A percentile compares a stretch with the other conserved stretches of the same genome.
These are phyloP conservation scores for Aurelia sp. DNA, from an alignment of 30 jellyfish, hydroid and myxozoan species.

Conservation along the genomic window DNA sequence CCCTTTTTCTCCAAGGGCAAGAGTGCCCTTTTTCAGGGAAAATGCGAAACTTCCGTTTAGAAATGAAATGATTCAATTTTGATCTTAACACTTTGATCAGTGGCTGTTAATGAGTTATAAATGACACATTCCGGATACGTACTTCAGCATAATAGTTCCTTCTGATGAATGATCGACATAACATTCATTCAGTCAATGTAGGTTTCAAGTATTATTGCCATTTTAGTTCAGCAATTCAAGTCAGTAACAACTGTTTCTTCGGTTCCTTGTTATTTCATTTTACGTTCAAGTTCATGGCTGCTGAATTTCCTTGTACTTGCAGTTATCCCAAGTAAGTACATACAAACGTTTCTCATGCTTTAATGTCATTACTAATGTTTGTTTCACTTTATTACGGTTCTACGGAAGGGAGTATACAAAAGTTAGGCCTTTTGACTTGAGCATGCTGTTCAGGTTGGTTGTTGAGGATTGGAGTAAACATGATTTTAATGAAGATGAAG, in stretches of 20 bases:
- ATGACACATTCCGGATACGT: conserved; percentile 23
- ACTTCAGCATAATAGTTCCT: conserved; percentile 20
- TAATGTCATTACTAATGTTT: no score
- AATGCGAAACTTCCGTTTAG: background rate
- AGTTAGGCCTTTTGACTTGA: background rate
- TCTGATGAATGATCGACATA: conserved; percentile 21
- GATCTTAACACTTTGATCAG: no score
- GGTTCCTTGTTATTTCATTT: background rate
- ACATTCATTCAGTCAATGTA: conserved; percentile 22
- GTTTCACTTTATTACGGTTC: conserved; percentile 2
- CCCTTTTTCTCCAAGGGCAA: background rate
- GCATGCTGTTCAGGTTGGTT: conserved; percentile 1
- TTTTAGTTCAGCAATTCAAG: conserved; percentile 9
- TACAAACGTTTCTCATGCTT: no score
- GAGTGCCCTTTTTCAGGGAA: background rate
- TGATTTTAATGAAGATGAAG: no score
- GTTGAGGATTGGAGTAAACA: background rate
- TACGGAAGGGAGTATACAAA: background rate
- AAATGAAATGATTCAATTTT: background rate
- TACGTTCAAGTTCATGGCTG: conserved; percentile 36
- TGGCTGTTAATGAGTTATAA: background rate
- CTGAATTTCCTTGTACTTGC: background rate
- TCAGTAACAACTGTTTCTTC: background rate
- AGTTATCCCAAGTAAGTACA: no score
- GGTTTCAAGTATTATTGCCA: conserved; percentile 1